These are phyloP conservation scores for Noctua janthina DNA, from an alignment of 2,888 invertebrate genomes.

Conservation along the genomic window DNA sequence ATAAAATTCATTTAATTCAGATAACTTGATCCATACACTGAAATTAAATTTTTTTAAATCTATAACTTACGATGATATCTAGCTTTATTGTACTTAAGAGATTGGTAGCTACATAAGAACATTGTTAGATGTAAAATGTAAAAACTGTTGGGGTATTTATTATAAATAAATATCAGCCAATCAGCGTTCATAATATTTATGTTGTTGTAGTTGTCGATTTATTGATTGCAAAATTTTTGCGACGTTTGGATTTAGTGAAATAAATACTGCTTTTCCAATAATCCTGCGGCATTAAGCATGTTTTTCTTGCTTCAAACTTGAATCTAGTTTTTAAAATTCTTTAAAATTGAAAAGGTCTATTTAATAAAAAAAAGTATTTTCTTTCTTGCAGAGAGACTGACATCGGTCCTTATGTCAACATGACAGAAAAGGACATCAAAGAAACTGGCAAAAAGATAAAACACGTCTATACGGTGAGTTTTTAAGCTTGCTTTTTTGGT, in stretches of 20 bases:
- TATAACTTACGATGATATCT: too few species aligned
- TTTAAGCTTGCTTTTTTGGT: background rate
- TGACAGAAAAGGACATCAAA: slow-evolving; percentile 64
- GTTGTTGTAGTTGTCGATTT: background rate
- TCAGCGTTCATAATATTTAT: background rate
- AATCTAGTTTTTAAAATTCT: background rate
- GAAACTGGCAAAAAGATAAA: slow-evolving; percentile 64
- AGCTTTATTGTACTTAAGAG: too few species aligned
- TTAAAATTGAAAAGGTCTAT: background rate
- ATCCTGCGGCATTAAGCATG: background rate
- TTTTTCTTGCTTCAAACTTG: background rate
- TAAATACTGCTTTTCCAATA: background rate
- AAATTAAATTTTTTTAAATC: too few species aligned
- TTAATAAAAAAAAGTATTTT: background rate
- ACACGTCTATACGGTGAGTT: slow-evolving; percentile 71
- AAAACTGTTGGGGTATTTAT: too few species aligned
- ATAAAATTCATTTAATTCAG: too few species aligned
- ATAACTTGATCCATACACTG: too few species aligned
- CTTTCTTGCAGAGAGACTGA: slow-evolving; percentile 69
- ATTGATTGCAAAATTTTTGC: too few species aligned
- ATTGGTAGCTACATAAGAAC: too few species aligned
- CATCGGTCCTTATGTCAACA: slow-evolving; percentile 61
- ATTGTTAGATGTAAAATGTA: too few species aligned
- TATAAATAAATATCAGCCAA: background rate
- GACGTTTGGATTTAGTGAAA: background rate